Conservation (phyloP, 2,888 invertebrate genomes). For the Apodemia duryi region DNA sequence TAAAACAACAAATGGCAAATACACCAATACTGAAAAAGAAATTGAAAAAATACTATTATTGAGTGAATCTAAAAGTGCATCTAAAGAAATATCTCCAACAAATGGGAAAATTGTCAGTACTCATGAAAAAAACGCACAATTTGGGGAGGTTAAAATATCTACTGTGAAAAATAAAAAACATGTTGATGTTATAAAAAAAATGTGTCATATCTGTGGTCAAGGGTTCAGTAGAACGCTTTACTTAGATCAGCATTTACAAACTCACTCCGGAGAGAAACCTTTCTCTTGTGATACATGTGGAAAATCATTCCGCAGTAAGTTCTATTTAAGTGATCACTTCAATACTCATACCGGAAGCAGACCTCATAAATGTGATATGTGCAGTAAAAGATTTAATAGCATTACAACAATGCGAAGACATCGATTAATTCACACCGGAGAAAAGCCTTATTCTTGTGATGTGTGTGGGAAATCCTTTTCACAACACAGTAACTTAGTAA, state of each 20-base stretch:
- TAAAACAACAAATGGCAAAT: neutral
- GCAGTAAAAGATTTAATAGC: neutral
- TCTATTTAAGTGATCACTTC: conserved; percentile 3
- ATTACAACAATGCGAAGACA: neutral
- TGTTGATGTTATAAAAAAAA: neutral
- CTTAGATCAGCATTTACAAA: conserved; percentile 8
- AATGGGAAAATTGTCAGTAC: neutral
- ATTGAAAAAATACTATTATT: neutral
- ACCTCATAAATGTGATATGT: neutral
- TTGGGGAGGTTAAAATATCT: neutral
- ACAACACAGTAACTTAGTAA: neutral
- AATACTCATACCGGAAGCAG: neutral
- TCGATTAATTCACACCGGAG: neutral
- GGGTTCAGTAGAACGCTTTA: neutral
- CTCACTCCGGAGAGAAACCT: neutral
- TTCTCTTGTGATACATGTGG: conserved; percentile 7
- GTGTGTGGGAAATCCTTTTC: neutral
- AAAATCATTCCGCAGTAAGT: conserved; percentile 3
- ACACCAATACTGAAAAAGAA: neutral
- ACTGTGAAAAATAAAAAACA: neutral
- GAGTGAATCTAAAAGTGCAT: neutral
- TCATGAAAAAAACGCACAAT: neutral
- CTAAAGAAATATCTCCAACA: neutral
- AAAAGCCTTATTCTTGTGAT: neutral
- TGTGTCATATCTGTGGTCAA: conserved; percentile 4